phyloP scores from a whole-genome alignment of 2,888 invertebrate genomes.

The Pocota personata region DNA sequence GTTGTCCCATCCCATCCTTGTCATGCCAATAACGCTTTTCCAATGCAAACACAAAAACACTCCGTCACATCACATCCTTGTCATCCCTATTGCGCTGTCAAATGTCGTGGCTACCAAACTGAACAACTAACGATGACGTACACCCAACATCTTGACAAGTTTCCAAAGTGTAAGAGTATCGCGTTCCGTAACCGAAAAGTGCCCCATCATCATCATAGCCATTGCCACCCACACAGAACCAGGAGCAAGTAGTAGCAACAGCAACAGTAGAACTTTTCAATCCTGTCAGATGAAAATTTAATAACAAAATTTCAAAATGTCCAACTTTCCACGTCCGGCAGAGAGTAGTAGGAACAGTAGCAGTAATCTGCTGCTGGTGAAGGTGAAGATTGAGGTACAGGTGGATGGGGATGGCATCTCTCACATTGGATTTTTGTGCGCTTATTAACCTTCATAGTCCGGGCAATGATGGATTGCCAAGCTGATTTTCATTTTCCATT shows the following conservation, averaged over 20 bases:
- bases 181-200: not conserved
- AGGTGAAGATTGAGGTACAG: slow-evolving; percentile 53
- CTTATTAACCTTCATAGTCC: slow-evolving; percentile 61
- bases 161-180: slow-evolving; percentile 37
- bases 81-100: slow-evolving; percentile 53
- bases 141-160: slow-evolving; percentile 59
- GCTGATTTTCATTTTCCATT: slow-evolving; percentile 49
- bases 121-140: slow-evolving; percentile 50
- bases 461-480: slow-evolving; percentile 66
- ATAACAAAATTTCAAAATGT: slow-evolving; percentile 76
- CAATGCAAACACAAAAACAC: slow-evolving; percentile 3
- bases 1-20: not conserved
- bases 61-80: slow-evolving; percentile 59
- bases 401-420: slow-evolving; percentile 26
- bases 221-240: slow-evolving; percentile 20
- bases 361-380: slow-evolving; percentile 10
- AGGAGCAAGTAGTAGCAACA: not conserved
- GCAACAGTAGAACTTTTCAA: slow-evolving; percentile 54
- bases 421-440: slow-evolving; percentile 26
- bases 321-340: slow-evolving; percentile 70
- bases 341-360: not conserved
- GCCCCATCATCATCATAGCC: slow-evolving; percentile 21
- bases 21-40: slow-evolving; percentile 21
- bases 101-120: slow-evolving; percentile 53
- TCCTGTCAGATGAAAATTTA: slow-evolving; percentile 76